Percentiles rank a stretch among this genome's conserved stretches.
These are phyloP conservation scores for Clusia tigrina DNA, from an alignment of 2,888 invertebrate genomes.

Conservation along the genomic window DNA sequence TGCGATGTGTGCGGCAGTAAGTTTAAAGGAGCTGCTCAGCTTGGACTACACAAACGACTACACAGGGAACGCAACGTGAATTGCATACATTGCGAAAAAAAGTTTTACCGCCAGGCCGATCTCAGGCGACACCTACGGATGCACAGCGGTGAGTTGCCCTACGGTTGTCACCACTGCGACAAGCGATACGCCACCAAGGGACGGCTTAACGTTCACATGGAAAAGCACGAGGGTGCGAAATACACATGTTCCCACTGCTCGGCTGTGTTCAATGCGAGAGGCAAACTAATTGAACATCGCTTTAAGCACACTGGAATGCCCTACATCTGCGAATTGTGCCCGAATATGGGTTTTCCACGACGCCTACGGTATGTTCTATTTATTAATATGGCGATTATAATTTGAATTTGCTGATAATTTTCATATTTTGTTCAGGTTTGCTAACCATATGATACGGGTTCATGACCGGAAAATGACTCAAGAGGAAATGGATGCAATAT, in stretches of 20 bases:
- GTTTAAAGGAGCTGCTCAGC: slow-evolving; percentile 41
- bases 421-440: slow-evolving; percentile 38
- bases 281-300: slow-evolving; percentile 42
- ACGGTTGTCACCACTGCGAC: slow-evolving; percentile 44
- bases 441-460: slow-evolving; percentile 37
- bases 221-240: slow-evolving; percentile 45
- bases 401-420: no score
- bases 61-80: slow-evolving; percentile 43
- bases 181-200: slow-evolving; percentile 48
- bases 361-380: slow-evolving; percentile 42
- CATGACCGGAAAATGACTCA: slow-evolving; percentile 38
- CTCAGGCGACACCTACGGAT: slow-evolving; percentile 43
- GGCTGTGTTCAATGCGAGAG: slow-evolving; percentile 43
- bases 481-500: slow-evolving; percentile 40
- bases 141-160: slow-evolving; percentile 45
- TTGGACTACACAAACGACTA: slow-evolving; percentile 43
- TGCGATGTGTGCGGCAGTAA: slow-evolving; percentile 42
- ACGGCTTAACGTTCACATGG: slow-evolving; percentile 46
- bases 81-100: slow-evolving; percentile 44
- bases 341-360: slow-evolving; percentile 40
- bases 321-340: slow-evolving; percentile 40
- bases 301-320: slow-evolving; percentile 50
- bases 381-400: background rate
- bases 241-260: slow-evolving; percentile 44
- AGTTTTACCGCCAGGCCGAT: slow-evolving; percentile 45